Evolutionary conservation across 2,113 vertebrate species (phyloP), one percentile per base, ranked within the genome.

Genomic region (Tupaia chinensis): DNA sequence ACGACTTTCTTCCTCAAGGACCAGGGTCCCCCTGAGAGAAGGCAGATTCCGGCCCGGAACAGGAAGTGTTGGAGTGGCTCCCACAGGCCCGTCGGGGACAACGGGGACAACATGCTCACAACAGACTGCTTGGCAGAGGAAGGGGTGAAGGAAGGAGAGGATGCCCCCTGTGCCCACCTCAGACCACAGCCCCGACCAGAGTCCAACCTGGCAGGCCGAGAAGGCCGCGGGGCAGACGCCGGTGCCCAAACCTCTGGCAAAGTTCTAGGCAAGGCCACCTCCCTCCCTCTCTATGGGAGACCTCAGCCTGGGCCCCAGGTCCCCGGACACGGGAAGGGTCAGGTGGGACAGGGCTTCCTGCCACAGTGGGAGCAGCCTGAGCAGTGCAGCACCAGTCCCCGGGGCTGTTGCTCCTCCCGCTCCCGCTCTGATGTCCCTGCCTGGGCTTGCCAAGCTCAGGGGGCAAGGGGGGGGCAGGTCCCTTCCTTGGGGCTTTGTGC

Each of bases 21-120:
- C 9, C 15, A 0, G 0, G 20, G 56, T n/a, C n/a, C 15, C 81
- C 44, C 72, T n/a, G 61, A 34, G 58, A 70, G 2, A 7, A 0
- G 20, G 23, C 60, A 8, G 73, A 9, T 9, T 9, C 77, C 60
- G 23, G 88, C 4, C 17, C 9, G 13, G 54, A 23, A 5, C 19
- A 2, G 10, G 7, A 7, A 29, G 29, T 69, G 13, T 0, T 14
- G 68, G 68, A 69, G 5, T 13, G 27, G 17, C 16, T 72, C 70
- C n/a, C 16, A 44, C 44, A 5, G 44, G 44, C 44, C 44, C 44
- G 44, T 44, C 44, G 44, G 44, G 44, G 44, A 44, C 44, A 44
- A 44, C 44, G 5, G n/a, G n/a, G n/a, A n/a, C n/a, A n/a, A n/a
- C n/a, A n/a, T n/a, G n/a, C n/a, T n/a, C 5, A 44, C 44, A 5